phyloP scores from a whole-genome alignment of 2,888 invertebrate genomes.

The Trichopria drosophilae region DNA sequence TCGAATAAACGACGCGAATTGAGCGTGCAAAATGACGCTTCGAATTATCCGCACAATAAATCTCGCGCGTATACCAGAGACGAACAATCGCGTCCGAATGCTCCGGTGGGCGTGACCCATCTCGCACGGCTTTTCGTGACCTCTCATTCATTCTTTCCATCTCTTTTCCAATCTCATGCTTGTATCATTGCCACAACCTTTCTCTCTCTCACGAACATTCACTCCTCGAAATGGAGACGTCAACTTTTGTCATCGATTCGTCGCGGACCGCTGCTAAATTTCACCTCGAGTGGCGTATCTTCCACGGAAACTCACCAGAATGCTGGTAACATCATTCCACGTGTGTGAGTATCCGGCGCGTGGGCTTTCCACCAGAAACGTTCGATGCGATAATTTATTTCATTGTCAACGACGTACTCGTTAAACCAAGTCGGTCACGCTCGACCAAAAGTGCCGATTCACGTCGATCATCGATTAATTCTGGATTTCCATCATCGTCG shows the following conservation, averaged over 20 bases:
- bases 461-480: conserved; percentile 34
- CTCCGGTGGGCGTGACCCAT: conserved; percentile 48
- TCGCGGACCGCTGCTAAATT: conserved; percentile 51
- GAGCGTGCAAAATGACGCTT: conserved; percentile 51
- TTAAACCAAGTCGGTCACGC: conserved; percentile 31
- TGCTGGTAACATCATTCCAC: conserved; percentile 41
- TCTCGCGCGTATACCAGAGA: conserved; percentile 40
- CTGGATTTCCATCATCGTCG: conserved; percentile 11
- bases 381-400: conserved; percentile 36
- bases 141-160: conserved; percentile 11
- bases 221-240: conserved; percentile 51
- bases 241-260: conserved; percentile 51
- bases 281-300: no score
- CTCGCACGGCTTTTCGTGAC: conserved; percentile 33
- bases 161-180: conserved; percentile 27
- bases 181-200: no score
- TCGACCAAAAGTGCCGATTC: conserved; percentile 29
- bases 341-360: no score
- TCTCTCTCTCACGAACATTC: no score
- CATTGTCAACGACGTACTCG: conserved; percentile 36
- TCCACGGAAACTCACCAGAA: no score
- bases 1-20: conserved; percentile 42
- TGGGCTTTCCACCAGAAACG: no score
- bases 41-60: conserved; percentile 49
- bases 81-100: conserved; percentile 39